A percentile compares a stretch with the other conserved stretches of the same genome.
These are phyloP conservation scores for Scelioninae gen. 2 DNA, from an alignment of 2,888 invertebrate species.

Conservation along the genomic window DNA sequence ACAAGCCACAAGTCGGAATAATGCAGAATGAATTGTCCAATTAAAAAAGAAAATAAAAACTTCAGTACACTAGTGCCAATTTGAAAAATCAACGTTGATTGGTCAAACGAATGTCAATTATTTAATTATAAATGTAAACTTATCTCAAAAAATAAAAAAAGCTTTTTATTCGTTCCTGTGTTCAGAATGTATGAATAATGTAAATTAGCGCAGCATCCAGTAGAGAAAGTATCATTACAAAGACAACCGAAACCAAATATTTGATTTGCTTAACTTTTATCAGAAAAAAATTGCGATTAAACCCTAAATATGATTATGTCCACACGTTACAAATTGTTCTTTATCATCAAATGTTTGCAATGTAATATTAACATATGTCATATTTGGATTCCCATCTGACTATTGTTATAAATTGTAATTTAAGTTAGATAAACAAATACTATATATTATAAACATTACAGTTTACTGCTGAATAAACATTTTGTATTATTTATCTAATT, in stretches of 20 bases:
- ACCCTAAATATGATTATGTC: slow-evolving; percentile 16
- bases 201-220: slow-evolving; percentile 7
- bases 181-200: slow-evolving; percentile 16
- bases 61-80: slow-evolving; percentile 1
- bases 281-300: slow-evolving; percentile 28
- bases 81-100: slow-evolving; percentile 14
- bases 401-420: slow-evolving; percentile 26
- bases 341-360: slow-evolving; percentile 7
- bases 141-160: not conserved
- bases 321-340: slow-evolving; percentile 1
- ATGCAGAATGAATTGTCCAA: slow-evolving; percentile 16
- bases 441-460: too few relatives aligned
- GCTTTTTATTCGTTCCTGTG: too few relatives aligned
- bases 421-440: slow-evolving; percentile 36
- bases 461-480: too few relatives aligned
- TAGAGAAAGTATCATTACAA: slow-evolving; percentile 31
- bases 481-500: too few relatives aligned
- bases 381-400: not conserved
- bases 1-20: slow-evolving; percentile 6
- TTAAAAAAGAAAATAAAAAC: slow-evolving; percentile 10
- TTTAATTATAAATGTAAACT: slow-evolving; percentile 11
- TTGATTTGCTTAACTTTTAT: slow-evolving; percentile 38
- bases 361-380: slow-evolving; percentile 30
- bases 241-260: slow-evolving; percentile 25
- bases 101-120: slow-evolving; percentile 13